A percentile compares a stretch with the other conserved stretches of the same genome.
Conservation (phyloP, 2,113 vertebrate genomes). For the Lophochroa leadbeateri region DNA sequence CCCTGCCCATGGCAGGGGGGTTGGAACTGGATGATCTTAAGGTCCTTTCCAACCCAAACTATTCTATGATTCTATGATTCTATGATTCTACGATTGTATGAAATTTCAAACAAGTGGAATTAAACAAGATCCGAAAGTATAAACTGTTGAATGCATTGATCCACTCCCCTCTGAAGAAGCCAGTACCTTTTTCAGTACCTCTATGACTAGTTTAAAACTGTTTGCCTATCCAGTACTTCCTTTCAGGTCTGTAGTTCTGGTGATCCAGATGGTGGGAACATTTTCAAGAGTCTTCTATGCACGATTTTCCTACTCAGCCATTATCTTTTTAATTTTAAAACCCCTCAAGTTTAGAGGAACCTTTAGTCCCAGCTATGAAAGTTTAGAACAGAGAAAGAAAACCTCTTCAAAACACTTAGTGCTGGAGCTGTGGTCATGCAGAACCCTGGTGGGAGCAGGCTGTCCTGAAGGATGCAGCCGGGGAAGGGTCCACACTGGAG, state of each 20-base stretch:
- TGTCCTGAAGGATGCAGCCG: neutral
- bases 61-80: no score
- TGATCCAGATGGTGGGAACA: neutral
- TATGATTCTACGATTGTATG: neutral
- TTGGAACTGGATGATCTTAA: no score
- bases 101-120: neutral
- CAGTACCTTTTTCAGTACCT: neutral
- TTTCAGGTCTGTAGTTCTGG: neutral
- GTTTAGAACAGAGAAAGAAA: neutral
- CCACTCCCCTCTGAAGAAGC: neutral
- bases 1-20: no score
- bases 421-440: neutral
- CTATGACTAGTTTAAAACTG: neutral
- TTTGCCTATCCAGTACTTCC: neutral
- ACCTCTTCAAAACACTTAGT: neutral
- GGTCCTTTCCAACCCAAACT: no score
- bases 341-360: neutral
- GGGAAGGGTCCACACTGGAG: no score
- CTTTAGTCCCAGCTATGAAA: neutral
- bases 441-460: neutral
- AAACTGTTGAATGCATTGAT: neutral
- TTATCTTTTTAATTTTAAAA: neutral
- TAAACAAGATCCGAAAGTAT: neutral
- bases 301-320: neutral
- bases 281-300: neutral